These are phyloP conservation scores for Alethe castanea DNA, from an alignment of 2,113 vertebrate species.

Conservation along the genomic window DNA sequence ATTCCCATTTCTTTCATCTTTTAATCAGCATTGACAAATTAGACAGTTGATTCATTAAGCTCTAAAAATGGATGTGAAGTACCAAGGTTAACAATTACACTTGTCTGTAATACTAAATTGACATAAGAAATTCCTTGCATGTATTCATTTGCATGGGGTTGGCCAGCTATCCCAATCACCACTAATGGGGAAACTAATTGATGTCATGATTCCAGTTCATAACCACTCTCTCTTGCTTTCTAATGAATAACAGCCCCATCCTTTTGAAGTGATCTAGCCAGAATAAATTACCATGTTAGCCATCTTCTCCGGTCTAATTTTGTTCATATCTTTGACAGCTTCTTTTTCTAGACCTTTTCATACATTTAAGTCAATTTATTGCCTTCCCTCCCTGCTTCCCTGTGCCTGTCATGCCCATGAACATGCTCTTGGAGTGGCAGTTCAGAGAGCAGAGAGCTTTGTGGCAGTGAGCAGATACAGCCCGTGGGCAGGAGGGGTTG, in stretches of 20 bases:
- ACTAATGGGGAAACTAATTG: slow-evolving; percentile 61
- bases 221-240: slow-evolving; percentile 36
- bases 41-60: slow-evolving; percentile 55
- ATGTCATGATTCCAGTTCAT: slow-evolving; percentile 60
- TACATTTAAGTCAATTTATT: neutral
- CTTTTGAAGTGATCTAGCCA: slow-evolving; percentile 1
- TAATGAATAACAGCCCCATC: slow-evolving; percentile 38
- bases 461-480: neutral
- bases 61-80: slow-evolving; percentile 40
- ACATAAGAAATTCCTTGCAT: slow-evolving; percentile 55
- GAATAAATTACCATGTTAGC: slow-evolving; percentile 43
- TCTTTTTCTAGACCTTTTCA: neutral
- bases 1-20: slow-evolving; percentile 52
- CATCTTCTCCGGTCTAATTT: slow-evolving; percentile 30
- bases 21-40: slow-evolving; percentile 64
- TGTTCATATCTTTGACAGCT: neutral
- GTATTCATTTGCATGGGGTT: neutral
- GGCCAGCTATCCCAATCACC: slow-evolving; percentile 14
- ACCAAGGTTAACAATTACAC: slow-evolving; percentile 60
- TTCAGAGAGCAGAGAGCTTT: neutral
- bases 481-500: neutral
- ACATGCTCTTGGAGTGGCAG: neutral
- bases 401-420: neutral
- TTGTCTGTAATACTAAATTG: slow-evolving; percentile 49
- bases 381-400: neutral